Evolutionary conservation across 2,113 vertebrate species (phyloP), one percentile per base, ranked within the genome.

Genomic region (Ifrita kowaldi): DNA sequence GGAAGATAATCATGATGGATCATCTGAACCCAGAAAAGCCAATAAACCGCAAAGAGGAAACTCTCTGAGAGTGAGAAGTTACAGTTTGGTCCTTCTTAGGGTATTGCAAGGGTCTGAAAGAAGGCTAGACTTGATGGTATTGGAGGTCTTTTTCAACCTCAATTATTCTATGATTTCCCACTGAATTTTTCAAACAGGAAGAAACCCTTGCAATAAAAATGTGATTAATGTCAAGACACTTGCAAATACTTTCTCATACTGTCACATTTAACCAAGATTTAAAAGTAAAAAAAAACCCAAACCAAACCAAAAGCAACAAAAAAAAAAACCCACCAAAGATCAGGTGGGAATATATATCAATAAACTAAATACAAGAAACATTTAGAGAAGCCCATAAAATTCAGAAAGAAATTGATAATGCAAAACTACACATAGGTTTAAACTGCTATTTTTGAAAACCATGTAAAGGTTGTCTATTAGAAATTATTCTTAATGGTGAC

Each of bases 401-500:
- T 88, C 21, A 68, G 22, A 55, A 77, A 62, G 6, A 32, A 67
- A 74, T 42, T 56, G 27, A 17, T 27, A 77, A 81, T 32, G 16
- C 16, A 70, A 88, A 88, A 26, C 16, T 22, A 23, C 35, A 63
- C 6, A 60, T 11, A 53, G 27, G 28, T 46, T 95, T 65, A 89
- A 93, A 73, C 20, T 69, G 14, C 33, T 55, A 14, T 42, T 91
- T 92, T 76, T 4, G 8, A 63, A 89, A 92, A 67, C 4, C 35
- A 55, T 19, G 11, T 47, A 17, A 86, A 95, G 69, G 49, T 33
- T 91, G 49, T 67, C 67, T 91, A 64, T 91, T 81, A 91, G 55
- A 95, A 97, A 95, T 60, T 41, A 80, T 82, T 89, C 82, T 91
- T 86, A 92, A 91, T 83, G 68, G n/a, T 75, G 76, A 82, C 17